phyloP scores from a whole-genome alignment of 2,888 invertebrate genomes.

The Acleris holmiana region DNA sequence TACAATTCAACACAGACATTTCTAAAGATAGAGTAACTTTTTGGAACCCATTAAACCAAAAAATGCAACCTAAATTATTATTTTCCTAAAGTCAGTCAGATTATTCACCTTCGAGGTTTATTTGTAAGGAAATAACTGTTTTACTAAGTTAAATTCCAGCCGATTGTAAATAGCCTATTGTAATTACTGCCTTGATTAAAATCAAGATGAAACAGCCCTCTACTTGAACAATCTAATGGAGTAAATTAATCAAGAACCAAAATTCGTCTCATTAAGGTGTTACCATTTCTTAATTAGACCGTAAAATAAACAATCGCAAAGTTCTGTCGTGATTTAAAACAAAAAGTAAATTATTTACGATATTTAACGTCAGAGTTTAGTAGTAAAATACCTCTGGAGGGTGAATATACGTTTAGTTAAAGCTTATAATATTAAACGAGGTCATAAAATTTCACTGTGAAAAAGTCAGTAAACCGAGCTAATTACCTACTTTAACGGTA shows the following conservation, averaged over 20 bases:
- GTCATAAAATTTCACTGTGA: slow-evolving; percentile 5
- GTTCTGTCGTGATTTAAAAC: too few species aligned
- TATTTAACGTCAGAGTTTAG: too few species aligned
- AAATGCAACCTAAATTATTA: too few species aligned
- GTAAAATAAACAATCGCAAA: neutral
- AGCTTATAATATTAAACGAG: slow-evolving; percentile 14
- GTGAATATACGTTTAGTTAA: slow-evolving; percentile 7
- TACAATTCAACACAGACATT: too few species aligned
- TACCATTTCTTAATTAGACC: slow-evolving; percentile 16
- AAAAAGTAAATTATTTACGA: too few species aligned
- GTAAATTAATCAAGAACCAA: neutral
- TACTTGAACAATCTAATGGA: slow-evolving; percentile 12
- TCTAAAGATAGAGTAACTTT: too few species aligned
- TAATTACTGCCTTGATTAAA: slow-evolving; percentile 23
- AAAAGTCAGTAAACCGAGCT: slow-evolving; percentile 18
- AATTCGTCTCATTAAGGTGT: slow-evolving; percentile 24
- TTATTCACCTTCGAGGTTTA: neutral
- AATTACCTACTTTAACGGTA: slow-evolving; percentile 21
- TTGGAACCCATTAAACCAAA: too few species aligned
- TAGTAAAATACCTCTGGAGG: neutral
- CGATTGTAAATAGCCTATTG: neutral
- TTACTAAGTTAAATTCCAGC: neutral
- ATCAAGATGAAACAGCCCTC: slow-evolving; percentile 18
- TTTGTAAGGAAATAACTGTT: slow-evolving; percentile 15
- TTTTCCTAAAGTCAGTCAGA: neutral